Evolutionary conservation across 2,113 vertebrate species (phyloP).

Genomic region (Neodontobutis hainanensis): DNA sequence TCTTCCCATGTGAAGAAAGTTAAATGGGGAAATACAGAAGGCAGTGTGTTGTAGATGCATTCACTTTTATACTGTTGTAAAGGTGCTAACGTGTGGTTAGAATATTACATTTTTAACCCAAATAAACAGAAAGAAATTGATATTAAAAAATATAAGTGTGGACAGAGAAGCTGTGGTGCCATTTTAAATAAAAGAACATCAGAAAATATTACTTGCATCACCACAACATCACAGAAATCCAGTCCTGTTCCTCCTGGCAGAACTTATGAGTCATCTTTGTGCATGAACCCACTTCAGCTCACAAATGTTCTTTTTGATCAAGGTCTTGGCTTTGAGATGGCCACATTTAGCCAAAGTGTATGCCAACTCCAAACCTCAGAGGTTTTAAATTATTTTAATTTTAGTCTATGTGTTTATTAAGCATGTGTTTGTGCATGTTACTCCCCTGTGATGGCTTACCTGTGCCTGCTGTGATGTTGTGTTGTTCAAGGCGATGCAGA

Average conservation of each 20-base stretch:
- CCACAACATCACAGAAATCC: neutral
- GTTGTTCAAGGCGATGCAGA: slow-evolving; percentile 32
- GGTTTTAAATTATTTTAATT: neutral
- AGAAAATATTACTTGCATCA: neutral
- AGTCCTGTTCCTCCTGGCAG: neutral
- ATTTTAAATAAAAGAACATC: no score
- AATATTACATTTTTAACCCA: no score
- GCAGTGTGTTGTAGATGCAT: no score
- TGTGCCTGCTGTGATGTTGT: slow-evolving; percentile 21
- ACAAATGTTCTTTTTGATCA: slow-evolving; percentile 8
- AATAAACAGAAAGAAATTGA: no score
- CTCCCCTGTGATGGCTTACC: slow-evolving; percentile 25
- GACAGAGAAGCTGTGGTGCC: no score
- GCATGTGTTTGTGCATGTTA: neutral
- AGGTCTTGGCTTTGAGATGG: neutral
- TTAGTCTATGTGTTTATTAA: no score
- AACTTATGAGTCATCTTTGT: neutral
- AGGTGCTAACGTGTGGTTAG: no score
- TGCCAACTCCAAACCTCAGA: neutral
- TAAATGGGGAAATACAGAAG: no score
- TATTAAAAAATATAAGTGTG: no score
- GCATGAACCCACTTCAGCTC: neutral
- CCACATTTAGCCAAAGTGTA: neutral
- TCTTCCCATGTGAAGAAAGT: no score
- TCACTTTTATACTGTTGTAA: no score